Evolutionary conservation across 2,797 vertebrate genomes (phyloP), one percentile per base, ranked within the genome.

Genomic region (Loriculus beryllinus): DNA sequence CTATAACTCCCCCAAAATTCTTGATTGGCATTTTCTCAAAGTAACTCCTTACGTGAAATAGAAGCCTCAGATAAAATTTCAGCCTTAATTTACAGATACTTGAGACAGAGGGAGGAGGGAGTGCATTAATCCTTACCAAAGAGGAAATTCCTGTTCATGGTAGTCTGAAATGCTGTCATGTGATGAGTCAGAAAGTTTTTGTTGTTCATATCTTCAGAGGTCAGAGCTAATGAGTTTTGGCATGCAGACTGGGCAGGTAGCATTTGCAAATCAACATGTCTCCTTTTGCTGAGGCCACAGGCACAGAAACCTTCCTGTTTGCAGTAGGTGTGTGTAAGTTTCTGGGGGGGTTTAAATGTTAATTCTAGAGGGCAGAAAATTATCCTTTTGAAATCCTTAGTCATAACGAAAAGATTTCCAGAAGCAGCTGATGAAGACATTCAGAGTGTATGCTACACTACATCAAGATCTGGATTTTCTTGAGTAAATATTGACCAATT

Each of bases 401-500:
- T 95, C 47, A 54, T 43, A 94, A 93, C n/a, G 28, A 78, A 80
- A 92, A 92, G 76, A 92, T 95, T 92, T 94, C 86, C 76, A 85
- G 68, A 94, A 95, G 45, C 11, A 91, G 90, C 68, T 96, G 64
- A 96, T 96, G 86, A 96, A 96, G 87, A 92, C 84, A 54, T 91
- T 96, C 56, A 81, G 92, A 93, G 92, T 86, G 79, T 88, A 87
- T 25, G 17, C 96, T 95, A 81, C n/a, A 64, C 57, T 77, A 18
- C 62, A 43, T 68, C 42, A 89, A 85, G 92, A 96, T 82, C 86
- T 82, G 92, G 85, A 82, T 84, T 92, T 95, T 83, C 82, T 94
- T 91, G 57, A 93, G 81, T 97, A 96, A 96, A 95, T 95, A 94
- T 91, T 95, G 93, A 91, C 90, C 62, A 85, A 65, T 96, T 97